phyloP scores from a whole-genome alignment of 2,888 invertebrate genomes.

The Lomographa bimaculata region DNA sequence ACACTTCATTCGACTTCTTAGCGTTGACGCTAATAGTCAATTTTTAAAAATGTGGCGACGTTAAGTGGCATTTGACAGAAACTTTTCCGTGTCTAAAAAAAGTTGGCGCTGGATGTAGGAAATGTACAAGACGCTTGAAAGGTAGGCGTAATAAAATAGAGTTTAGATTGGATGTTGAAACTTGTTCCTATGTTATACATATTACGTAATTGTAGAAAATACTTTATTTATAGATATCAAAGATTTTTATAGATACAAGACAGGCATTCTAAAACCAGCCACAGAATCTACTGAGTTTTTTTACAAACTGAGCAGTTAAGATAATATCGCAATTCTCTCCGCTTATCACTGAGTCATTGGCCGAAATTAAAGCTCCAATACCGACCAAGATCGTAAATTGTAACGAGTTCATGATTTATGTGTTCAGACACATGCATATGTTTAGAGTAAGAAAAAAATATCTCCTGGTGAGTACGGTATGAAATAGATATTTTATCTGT shows the following conservation, averaged over 20 bases:
- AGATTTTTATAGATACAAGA: too few relatives aligned
- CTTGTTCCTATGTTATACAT: neutral
- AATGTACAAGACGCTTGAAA: slow-evolving; percentile 7
- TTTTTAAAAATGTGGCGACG: slow-evolving; percentile 25
- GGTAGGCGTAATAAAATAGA: slow-evolving; percentile 4
- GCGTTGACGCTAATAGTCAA: slow-evolving; percentile 29
- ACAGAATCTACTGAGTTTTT: neutral
- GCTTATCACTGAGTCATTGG: slow-evolving; percentile 51
- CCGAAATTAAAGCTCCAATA: slow-evolving; percentile 74
- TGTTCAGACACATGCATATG: slow-evolving; percentile 54
- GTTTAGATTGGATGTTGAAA: neutral
- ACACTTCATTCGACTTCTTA: slow-evolving; percentile 25
- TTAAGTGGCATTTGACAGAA: slow-evolving; percentile 45
- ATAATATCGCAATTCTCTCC: slow-evolving; percentile 19
- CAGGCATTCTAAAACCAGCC: neutral
- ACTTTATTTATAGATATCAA: too few relatives aligned
- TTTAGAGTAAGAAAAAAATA: slow-evolving; percentile 64
- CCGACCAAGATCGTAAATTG: slow-evolving; percentile 72
- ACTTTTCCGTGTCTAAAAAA: slow-evolving; percentile 38
- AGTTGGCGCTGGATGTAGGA: slow-evolving; percentile 26
- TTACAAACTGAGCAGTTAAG: slow-evolving; percentile 1
- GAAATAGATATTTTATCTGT: too few relatives aligned
- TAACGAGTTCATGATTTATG: slow-evolving; percentile 82
- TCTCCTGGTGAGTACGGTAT: slow-evolving; percentile 36
- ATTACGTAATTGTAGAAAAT: neutral